Evolutionary conservation across 2,888 invertebrate species (phyloP).

Genomic region (Corbicula japonica): DNA sequence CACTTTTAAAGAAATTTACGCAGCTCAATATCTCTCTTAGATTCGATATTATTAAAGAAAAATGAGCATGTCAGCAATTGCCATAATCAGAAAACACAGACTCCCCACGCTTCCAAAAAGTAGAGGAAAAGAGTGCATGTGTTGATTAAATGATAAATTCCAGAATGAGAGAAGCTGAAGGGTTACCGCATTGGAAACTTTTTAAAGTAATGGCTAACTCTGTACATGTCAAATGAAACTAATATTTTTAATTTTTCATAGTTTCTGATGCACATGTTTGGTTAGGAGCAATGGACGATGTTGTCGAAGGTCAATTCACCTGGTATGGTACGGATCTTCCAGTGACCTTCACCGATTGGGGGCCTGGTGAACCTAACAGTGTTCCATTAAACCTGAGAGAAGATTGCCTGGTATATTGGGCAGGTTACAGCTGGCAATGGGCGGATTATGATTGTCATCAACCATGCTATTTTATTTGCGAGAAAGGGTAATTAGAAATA

Average conservation of each 20-base stretch:
- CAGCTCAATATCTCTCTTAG: no score
- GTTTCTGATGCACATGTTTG: constrained; percentile 29
- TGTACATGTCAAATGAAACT: not conserved
- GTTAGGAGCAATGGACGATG: constrained; percentile 44
- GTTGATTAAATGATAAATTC: no score
- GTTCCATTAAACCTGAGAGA: constrained; percentile 15
- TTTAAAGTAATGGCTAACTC: constrained; percentile 3
- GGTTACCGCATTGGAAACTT: no score
- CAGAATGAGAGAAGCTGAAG: no score
- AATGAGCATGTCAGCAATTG: no score
- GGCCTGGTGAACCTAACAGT: constrained; percentile 44
- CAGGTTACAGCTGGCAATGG: constrained; percentile 34
- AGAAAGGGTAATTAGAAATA: constrained; percentile 41
- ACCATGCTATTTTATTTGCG: constrained; percentile 34
- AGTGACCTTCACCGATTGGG: constrained; percentile 44
- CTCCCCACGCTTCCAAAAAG: no score
- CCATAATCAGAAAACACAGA: no score
- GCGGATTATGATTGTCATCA: constrained; percentile 43
- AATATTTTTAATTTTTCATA: not conserved
- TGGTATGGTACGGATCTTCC: constrained; percentile 42
- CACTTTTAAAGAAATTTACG: no score
- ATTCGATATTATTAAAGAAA: no score
- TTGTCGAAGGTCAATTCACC: constrained; percentile 33
- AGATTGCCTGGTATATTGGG: constrained; percentile 43
- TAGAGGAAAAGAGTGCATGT: no score